Evolutionary conservation across 1,140 invertebrate genomes (phyloP).

Genomic region (Scylla paramamosain): DNA sequence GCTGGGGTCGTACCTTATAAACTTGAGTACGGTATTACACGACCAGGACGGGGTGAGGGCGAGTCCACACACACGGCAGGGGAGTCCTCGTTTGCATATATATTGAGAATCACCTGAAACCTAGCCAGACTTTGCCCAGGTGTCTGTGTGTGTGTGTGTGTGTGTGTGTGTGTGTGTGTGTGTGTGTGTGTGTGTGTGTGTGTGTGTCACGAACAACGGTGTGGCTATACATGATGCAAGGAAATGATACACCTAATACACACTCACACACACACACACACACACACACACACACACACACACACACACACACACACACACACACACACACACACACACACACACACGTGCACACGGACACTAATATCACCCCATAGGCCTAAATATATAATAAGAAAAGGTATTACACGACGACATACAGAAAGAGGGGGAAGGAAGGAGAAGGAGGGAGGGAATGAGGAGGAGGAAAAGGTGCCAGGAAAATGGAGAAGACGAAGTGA

Average conservation of each 20-base stretch:
- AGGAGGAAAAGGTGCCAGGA: too few relatives aligned
- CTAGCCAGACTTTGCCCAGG: neutral
- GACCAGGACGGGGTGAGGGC: neutral
- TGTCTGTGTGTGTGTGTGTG: neutral
- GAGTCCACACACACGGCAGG: conserved; percentile 1
- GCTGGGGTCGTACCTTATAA: neutral
- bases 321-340: neutral
- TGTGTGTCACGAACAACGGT: too few relatives aligned
- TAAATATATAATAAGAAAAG: conserved; percentile 25
- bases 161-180: neutral
- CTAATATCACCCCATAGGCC: conserved; percentile 8
- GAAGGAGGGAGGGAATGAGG: neutral
- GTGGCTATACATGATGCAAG: too few relatives aligned
- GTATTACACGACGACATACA: neutral
- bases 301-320: neutral
- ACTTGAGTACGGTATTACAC: conserved; percentile 7
- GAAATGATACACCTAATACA: too few relatives aligned
- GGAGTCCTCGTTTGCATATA: conserved; percentile 48
- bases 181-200: neutral
- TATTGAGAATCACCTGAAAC: conserved; percentile 40
- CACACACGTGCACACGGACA: neutral
- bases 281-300: too few relatives aligned
- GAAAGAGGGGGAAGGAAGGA: neutral
- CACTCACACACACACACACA: too few relatives aligned
- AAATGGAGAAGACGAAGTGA: neutral